phyloP scores from a whole-genome alignment of 2,888 invertebrate species.

The Cyclophora punctaria region DNA sequence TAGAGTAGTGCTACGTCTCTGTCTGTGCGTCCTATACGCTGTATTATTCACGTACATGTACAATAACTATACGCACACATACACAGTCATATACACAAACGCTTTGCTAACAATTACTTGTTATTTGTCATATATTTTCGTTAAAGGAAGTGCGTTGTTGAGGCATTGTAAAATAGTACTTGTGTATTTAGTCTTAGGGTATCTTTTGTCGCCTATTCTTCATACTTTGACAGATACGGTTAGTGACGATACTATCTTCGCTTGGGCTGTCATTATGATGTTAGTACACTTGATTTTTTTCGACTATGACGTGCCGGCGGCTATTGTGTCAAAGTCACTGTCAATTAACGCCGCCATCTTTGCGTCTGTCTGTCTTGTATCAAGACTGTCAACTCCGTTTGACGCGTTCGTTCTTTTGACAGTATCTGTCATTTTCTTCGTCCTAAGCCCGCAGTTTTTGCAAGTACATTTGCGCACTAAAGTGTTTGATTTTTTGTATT shows the following conservation, averaged over 20 bases:
- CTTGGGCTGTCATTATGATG: slow-evolving; percentile 92
- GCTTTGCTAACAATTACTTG: slow-evolving; percentile 74
- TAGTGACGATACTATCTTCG: slow-evolving; percentile 97
- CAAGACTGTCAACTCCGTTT: slow-evolving; percentile 87
- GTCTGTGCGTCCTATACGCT: slow-evolving; percentile 83
- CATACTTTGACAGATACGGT: slow-evolving; percentile 97
- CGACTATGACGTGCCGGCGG: slow-evolving; percentile 91
- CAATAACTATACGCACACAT: slow-evolving; percentile 79
- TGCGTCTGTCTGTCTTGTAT: slow-evolving; percentile 95
- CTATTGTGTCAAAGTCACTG: slow-evolving; percentile 91
- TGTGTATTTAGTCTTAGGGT: slow-evolving; percentile 90
- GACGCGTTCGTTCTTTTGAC: slow-evolving; percentile 94
- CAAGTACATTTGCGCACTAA: slow-evolving; percentile 75
- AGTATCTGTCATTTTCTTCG: slow-evolving; percentile 90
- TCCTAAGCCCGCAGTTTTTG: slow-evolving; percentile 88
- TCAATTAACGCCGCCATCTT: slow-evolving; percentile 97
- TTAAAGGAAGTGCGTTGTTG: slow-evolving; percentile 36
- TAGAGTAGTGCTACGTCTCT: slow-evolving; percentile 86
- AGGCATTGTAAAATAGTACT: slow-evolving; percentile 85
- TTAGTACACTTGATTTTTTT: slow-evolving; percentile 91
- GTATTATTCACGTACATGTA: slow-evolving; percentile 83
- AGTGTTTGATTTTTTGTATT: slow-evolving; percentile 68
- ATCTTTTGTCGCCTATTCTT: slow-evolving; percentile 91
- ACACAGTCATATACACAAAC: slow-evolving; percentile 76
- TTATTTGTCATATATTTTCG: slow-evolving; percentile 76